A percentile compares a stretch with the other conserved stretches of the same genome.
Evolutionary conservation across 2,888 invertebrate species (phyloP).

Genomic region (Noctua janthe): DNA sequence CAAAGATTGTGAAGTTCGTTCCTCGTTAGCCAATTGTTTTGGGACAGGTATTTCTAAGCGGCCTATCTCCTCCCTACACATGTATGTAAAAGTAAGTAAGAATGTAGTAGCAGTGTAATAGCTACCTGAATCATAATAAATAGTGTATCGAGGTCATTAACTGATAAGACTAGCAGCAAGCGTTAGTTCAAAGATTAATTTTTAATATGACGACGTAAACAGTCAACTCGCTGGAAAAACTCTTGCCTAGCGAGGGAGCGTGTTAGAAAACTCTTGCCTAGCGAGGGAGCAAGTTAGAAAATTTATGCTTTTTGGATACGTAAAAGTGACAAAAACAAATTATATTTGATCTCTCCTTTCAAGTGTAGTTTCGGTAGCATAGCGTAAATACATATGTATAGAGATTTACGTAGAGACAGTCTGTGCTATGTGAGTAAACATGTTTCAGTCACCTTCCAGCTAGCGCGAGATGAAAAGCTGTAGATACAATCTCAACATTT

Average conservation of each 20-base stretch:
- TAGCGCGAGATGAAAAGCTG: neutral
- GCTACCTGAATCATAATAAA: slow-evolving; percentile 59
- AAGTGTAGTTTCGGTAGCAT: neutral
- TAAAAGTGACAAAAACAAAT: neutral
- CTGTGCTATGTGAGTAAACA: neutral
- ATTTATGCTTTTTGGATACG: neutral
- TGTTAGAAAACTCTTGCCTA: slow-evolving; percentile 5
- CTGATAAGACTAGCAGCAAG: slow-evolving; percentile 49
- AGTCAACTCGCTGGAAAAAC: neutral
- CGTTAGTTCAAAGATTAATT: slow-evolving; percentile 10
- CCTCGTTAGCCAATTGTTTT: neutral
- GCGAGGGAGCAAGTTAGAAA: neutral
- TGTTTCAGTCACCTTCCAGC: neutral
- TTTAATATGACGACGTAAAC: slow-evolving; percentile 22
- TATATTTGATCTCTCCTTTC: neutral
- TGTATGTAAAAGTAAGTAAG: neutral
- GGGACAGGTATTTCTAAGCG: neutral
- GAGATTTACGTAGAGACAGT: too few species aligned
- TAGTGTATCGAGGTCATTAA: slow-evolving; percentile 59
- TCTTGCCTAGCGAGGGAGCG: neutral
- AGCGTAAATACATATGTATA: too few species aligned
- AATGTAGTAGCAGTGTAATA: slow-evolving; percentile 24
- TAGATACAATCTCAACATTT: neutral
- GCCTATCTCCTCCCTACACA: neutral
- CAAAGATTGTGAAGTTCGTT: neutral